These are phyloP conservation scores for Therioaphis trifolii DNA, from an alignment of 2,888 invertebrate genomes.

Conservation along the genomic window DNA sequence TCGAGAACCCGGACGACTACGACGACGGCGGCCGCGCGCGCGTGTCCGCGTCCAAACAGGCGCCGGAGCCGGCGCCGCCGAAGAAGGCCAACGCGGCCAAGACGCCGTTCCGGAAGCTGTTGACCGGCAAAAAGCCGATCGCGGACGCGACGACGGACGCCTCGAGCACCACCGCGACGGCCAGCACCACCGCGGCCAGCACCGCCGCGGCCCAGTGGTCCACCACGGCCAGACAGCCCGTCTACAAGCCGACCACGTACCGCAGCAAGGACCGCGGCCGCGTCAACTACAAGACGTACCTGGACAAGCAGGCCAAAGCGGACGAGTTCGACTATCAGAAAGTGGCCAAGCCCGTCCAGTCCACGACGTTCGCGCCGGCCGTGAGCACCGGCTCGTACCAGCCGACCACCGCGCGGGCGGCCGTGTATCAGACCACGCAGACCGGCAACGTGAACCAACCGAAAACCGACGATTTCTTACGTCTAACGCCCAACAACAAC, in stretches of 20 bases:
- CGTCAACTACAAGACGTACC: constrained; percentile 53
- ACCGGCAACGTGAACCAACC: not conserved
- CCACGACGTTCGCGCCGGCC: not conserved
- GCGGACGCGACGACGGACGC: constrained; percentile 51
- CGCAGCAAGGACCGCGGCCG: constrained; percentile 57
- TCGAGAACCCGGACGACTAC: constrained; percentile 72
- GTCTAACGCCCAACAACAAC: not conserved
- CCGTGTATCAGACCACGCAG: not conserved
- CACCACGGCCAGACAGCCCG: constrained; percentile 23
- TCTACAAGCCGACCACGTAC: constrained; percentile 52
- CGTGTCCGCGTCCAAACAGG: constrained; percentile 61
- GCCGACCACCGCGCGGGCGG: constrained; percentile 18
- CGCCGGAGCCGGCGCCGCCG: too few species aligned
- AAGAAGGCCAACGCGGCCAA: constrained; percentile 69
- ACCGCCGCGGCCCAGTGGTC: constrained; percentile 24
- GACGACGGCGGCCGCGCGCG: constrained; percentile 68
- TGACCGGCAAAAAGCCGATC: constrained; percentile 67
- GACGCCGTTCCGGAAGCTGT: constrained; percentile 69
- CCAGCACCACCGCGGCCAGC: constrained; percentile 18
- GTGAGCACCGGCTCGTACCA: constrained; percentile 3
- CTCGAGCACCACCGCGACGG: constrained; percentile 36
- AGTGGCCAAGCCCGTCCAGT: not conserved
- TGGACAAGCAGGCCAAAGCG: constrained; percentile 48
- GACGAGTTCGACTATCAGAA: constrained; percentile 43
- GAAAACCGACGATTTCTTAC: constrained; percentile 35